These are phyloP conservation scores for Azorinus chamasolen DNA, from an alignment of 2,888 invertebrate genomes.

Conservation along the genomic window DNA sequence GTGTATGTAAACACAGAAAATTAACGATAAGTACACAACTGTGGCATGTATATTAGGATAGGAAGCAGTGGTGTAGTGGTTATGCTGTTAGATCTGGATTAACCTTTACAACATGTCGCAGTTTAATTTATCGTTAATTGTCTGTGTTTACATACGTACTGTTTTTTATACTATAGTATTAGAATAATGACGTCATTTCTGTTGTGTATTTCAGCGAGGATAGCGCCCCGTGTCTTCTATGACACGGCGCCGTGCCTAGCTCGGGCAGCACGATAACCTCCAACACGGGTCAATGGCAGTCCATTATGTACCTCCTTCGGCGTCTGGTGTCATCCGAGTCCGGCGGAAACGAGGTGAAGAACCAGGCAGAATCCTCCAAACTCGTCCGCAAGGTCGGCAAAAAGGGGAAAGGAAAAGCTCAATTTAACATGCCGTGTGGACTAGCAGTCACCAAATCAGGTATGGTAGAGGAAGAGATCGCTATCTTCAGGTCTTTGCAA, in stretches of 20 bases:
- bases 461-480: too few species aligned
- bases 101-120: too few species aligned
- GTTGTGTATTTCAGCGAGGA: conserved; percentile 7
- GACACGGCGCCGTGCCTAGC: conserved; percentile 24
- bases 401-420: conserved; percentile 76
- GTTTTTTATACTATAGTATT: too few species aligned
- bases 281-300: conserved; percentile 67
- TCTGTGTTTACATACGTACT: too few species aligned
- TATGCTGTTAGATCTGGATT: too few species aligned
- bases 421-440: conserved; percentile 83
- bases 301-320: conserved; percentile 62
- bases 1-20: too few species aligned
- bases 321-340: conserved; percentile 56
- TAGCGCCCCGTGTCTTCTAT: conserved; percentile 24
- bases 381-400: conserved; percentile 79
- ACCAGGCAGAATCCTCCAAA: conserved; percentile 68
- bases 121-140: too few species aligned
- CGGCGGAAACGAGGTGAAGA: conserved; percentile 48
- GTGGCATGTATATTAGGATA: too few species aligned
- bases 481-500: too few species aligned
- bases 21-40: too few species aligned
- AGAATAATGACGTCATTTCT: too few species aligned
- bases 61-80: too few species aligned
- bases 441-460: conserved; percentile 80
- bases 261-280: conserved; percentile 30